Evolutionary conservation across 2,888 invertebrate genomes (phyloP), one percentile per base, ranked within the genome.

Genomic region (Eilema caniola): DNA sequence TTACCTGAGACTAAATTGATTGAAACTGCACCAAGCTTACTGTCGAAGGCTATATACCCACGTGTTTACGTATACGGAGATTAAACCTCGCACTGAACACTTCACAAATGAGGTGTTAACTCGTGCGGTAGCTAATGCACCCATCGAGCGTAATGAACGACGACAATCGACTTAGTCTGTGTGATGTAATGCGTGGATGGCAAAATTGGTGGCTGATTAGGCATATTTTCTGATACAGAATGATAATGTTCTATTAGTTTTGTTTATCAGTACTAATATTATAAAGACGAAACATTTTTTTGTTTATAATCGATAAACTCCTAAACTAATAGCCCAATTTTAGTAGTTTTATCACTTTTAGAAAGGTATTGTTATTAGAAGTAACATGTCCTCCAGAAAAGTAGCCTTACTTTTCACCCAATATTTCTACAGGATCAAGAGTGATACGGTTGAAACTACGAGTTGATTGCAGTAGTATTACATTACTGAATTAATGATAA

Each of bases 91-190:
- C 56, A 73, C 64, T 23, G 72, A 73, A 81, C 72, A 80, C 79
- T 79, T 74, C 74, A 70, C 65, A 81, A 81, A 81, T 75, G 79
- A 80, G 81, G 59, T 25, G 68, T 66, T 47, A 73, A 71, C 68
- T 53, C 53, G 53, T 53, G 41, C 37, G 67, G 71, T 64, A 71
- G 62, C 66, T 72, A 62, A 69, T 70, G 65, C 37, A 57, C 70
- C 68, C 65, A 80, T 80, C 75, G 73, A 71, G 72, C 77, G 72
- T 77, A 77, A 74, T 75, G 41, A 76, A 77, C 62, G 70, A 72
- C 66, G 80, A 65, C 73, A 77, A 77, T 76, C 74, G 80, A 74
- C 79, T 75, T 77, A 71, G 79, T 81, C 74, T n/a, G 63, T 67
- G 72, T 65, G 47, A 41, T 65, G 11, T 10, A 41, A 62, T 25